Conservation (phyloP, 2,888 invertebrate species). For the Athripsodes cinereus region DNA sequence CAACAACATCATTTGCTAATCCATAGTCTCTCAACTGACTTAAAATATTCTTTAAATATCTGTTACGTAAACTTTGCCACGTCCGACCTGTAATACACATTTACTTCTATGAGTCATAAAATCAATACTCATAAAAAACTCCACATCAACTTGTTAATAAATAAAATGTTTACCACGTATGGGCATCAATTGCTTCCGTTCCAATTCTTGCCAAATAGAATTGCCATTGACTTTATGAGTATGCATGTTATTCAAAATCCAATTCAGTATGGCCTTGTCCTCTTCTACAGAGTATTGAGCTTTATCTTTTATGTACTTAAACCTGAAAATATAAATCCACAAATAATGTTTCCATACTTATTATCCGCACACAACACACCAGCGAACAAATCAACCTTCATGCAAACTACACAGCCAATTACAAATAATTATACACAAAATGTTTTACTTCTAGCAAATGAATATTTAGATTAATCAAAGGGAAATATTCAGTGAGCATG, state of each 20-base stretch:
- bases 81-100: constrained; percentile 31
- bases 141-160: neutral
- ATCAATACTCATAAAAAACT: neutral
- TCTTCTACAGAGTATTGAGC: constrained; percentile 31
- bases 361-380: too few relatives aligned
- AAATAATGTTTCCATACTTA: too few relatives aligned
- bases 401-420: too few relatives aligned
- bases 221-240: constrained; percentile 41
- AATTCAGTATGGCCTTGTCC: constrained; percentile 40
- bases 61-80: constrained; percentile 46
- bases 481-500: too few relatives aligned
- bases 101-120: neutral
- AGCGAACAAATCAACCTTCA: too few relatives aligned
- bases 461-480: too few relatives aligned
- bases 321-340: constrained; percentile 1
- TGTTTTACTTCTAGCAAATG: too few relatives aligned
- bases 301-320: constrained; percentile 2
- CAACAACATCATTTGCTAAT: constrained; percentile 31
- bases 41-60: constrained; percentile 44
- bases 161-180: constrained; percentile 1
- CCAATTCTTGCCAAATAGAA: constrained; percentile 37
- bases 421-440: too few relatives aligned
- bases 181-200: constrained; percentile 29
- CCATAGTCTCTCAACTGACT: constrained; percentile 35
- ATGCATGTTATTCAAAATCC: constrained; percentile 33